Percentiles rank a stretch among this genome's conserved stretches.
Evolutionary conservation across 1,140 invertebrate species (phyloP).

Genomic region (Luehdorfia chinensis): DNA sequence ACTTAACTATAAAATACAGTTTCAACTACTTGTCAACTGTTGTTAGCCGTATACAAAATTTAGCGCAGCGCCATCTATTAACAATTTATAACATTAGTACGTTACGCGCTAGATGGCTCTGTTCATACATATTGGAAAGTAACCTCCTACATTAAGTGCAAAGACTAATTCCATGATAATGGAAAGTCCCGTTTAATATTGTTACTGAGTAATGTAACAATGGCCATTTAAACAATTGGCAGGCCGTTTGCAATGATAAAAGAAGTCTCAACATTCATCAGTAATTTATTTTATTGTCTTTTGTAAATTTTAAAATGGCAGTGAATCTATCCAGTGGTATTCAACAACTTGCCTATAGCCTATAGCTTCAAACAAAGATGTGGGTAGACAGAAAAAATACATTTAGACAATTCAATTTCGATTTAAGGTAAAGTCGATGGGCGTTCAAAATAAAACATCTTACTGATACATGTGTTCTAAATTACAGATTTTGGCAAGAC

Average conservation of each 20-base stretch:
- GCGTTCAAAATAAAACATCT: conserved; percentile 10
- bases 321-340: conserved; percentile 8
- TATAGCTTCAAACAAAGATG: not conserved
- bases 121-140: conserved; percentile 1
- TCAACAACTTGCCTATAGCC: not conserved
- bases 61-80: conserved; percentile 20
- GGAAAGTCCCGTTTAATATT: conserved; percentile 2
- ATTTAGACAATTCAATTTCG: not conserved
- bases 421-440: not conserved
- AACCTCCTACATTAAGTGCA: not conserved
- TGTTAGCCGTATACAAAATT: conserved; percentile 10
- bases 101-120: conserved; percentile 21
- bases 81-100: conserved; percentile 15
- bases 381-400: conserved; percentile 4
- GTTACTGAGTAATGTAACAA: conserved; percentile 3
- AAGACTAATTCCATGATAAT: not conserved
- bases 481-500: conserved; percentile 16
- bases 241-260: conserved; percentile 3
- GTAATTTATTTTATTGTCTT: conserved; percentile 28
- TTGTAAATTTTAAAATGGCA: conserved; percentile 15
- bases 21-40: conserved; percentile 15
- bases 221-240: conserved; percentile 3
- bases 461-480: conserved; percentile 14
- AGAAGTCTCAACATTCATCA: conserved; percentile 21
- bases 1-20: conserved; percentile 10